Percentiles rank a stretch among this genome's conserved stretches.
phyloP scores from a whole-genome alignment of 2,113 vertebrate species.

The Salminus brasiliensis region DNA sequence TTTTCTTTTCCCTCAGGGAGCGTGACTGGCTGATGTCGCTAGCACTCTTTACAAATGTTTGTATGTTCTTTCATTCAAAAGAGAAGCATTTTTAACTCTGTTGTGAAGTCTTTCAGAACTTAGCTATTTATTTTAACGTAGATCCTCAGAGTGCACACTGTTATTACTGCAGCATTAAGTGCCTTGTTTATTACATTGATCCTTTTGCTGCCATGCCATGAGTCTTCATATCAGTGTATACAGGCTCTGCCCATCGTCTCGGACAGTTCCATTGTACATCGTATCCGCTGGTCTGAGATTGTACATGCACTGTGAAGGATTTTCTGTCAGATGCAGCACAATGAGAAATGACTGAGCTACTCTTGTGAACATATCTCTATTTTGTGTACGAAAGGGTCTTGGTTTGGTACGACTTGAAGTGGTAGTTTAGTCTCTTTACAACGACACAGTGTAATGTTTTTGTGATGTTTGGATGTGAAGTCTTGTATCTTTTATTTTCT shows the following conservation, averaged over 20 bases:
- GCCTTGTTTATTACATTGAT: constrained; percentile 48
- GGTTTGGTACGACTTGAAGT: constrained; percentile 3
- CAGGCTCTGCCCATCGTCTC: not conserved
- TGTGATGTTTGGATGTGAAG: constrained; percentile 55
- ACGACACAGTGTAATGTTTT: constrained; percentile 12
- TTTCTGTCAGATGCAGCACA: constrained; percentile 19
- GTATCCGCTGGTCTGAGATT: not conserved
- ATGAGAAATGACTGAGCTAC: not conserved
- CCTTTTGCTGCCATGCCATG: constrained; percentile 9
- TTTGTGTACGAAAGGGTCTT: not conserved
- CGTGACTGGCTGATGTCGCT: not conserved
- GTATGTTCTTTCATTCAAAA: not conserved
- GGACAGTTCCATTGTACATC: not conserved
- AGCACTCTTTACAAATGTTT: not conserved
- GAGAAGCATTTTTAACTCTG: constrained; percentile 10
- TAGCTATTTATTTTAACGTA: constrained; percentile 24
- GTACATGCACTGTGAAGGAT: constrained; percentile 37
- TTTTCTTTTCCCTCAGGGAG: constrained; percentile 32
- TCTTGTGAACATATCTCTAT: constrained; percentile 5
- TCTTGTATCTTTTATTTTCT: constrained; percentile 52
- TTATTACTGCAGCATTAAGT: constrained; percentile 44
- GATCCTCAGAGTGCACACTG: constrained; percentile 18
- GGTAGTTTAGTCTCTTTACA: constrained; percentile 17
- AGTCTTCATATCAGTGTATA: constrained; percentile 10
- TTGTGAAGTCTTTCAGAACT: not conserved